Evolutionary conservation across 2,797 vertebrate species (phyloP).

Genomic region (Orientallactaga sibirica): DNA sequence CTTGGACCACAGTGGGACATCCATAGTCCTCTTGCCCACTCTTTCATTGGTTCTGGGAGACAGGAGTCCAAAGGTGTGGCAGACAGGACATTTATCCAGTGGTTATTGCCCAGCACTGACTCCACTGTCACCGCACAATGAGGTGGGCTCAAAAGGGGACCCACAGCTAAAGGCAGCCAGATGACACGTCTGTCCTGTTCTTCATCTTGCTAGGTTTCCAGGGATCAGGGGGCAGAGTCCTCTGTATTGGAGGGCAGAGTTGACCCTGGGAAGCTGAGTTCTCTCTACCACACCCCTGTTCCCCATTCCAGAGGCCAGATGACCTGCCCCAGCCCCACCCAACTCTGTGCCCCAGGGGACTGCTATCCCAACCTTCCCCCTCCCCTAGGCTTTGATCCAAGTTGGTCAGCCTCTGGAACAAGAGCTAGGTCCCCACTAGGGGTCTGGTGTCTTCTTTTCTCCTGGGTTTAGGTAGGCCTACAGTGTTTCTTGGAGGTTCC

Average conservation of each 20-base stretch:
- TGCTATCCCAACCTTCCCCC: neutral
- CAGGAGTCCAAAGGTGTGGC: neutral
- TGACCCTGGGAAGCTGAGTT: neutral
- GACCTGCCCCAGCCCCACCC: neutral
- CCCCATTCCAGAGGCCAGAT: neutral
- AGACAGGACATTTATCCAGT: neutral
- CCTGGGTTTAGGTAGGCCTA: constrained; percentile 11
- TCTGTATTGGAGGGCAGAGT: neutral
- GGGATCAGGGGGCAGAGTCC: neutral
- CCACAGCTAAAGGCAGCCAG: neutral
- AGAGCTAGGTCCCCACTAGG: constrained; percentile 2
- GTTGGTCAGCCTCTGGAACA: neutral
- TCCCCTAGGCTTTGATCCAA: neutral
- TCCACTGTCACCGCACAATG: neutral
- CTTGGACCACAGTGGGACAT: neutral
- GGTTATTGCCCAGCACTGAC: neutral
- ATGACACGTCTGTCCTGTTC: neutral
- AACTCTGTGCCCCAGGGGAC: neutral
- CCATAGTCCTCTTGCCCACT: neutral
- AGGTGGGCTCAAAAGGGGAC: neutral
- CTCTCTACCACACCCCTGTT: neutral
- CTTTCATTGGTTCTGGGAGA: neutral
- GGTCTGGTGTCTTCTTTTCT: neutral
- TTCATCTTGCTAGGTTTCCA: neutral
- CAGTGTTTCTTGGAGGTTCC: neutral